Base-by-base conservation (phyloP, 2,797 vertebrate species). In the Pelochelys cantorii region DNA sequence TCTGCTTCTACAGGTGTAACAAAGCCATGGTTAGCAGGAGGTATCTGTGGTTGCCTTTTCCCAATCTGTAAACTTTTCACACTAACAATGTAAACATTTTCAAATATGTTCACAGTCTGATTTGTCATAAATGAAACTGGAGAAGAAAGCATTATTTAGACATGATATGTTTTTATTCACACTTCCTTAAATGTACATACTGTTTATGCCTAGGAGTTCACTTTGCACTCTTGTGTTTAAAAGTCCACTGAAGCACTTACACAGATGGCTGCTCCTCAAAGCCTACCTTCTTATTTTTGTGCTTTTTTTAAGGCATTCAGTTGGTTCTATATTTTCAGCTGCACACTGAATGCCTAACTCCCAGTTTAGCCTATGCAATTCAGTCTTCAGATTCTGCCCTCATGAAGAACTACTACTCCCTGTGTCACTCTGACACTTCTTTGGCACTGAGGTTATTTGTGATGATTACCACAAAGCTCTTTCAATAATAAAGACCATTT, bases 41-140 rank as follows among this genome's bases (percentile, higher is more conserved):
- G 18, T 86, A 34, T 34, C 62, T 81, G 18, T 90, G 79, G 3
- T 12, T 85, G 81, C 59, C 88, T 88, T 87, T 37, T 90, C 75
- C 81, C 55, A 5, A 57, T 84, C 81, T 31, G 7, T 60, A 37
- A 90, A 92, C 71, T 91, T n/a, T 37, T 84, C 59, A 79, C 55
- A 75, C 7, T 25, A 74, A 48, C 74, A 77, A 5, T 5, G 79
- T 87, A 87, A 95, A 59, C 14, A 93, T 81, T 92, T 95, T 94
- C 34, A 84, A 23, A 42, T 23, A 90, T 90, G 80, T 77, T 81
- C 79, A 83, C 90, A 29, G 71, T 74, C 54, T 86, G 71, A 87
- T 53, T 56, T 91, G n/a, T 34, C 87, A 5, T n/a, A 92, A 23
- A 53, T 60, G 71, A 90, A 87, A 25, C 71, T 77, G 31, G 65